Conservation (phyloP, 2,888 invertebrate species). For the Hirtodrosophila trivittata region DNA sequence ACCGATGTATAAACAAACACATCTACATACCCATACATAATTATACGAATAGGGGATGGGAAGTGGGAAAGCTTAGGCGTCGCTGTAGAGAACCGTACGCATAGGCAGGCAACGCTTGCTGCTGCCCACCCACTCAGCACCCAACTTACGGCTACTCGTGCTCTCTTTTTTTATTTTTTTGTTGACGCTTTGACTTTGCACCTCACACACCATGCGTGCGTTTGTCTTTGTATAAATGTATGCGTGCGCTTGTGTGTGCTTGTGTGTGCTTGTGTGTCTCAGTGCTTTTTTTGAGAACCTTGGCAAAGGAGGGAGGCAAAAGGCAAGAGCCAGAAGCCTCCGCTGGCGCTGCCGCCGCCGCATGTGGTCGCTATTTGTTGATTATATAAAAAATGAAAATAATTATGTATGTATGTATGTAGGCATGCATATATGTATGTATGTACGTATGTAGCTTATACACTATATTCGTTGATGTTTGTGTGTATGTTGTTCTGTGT, state of each 20-base stretch:
- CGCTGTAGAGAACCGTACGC: slow-evolving; percentile 17
- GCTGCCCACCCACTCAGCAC: slow-evolving; percentile 46
- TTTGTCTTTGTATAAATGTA: slow-evolving; percentile 7
- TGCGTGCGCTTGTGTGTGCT: slow-evolving; percentile 8
- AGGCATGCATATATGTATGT: slow-evolving; percentile 38
- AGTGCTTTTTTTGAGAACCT: slow-evolving; percentile 62
- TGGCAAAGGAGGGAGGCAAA: slow-evolving; percentile 42
- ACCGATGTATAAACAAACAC: background rate
- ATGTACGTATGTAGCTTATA: slow-evolving; percentile 19
- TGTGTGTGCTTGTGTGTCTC: slow-evolving; percentile 24
- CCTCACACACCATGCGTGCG: slow-evolving; percentile 38
- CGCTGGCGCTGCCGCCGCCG: slow-evolving; percentile 28
- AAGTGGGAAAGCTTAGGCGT: background rate
- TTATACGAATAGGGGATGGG: slow-evolving; percentile 2
- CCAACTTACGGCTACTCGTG: slow-evolving; percentile 16
- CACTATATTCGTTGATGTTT: background rate
- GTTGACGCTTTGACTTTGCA: slow-evolving; percentile 60
- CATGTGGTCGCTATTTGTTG: slow-evolving; percentile 71
- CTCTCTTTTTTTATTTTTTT: slow-evolving; percentile 16
- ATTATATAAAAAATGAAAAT: slow-evolving; percentile 72
- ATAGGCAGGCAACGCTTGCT: slow-evolving; percentile 15
- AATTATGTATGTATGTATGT: slow-evolving; percentile 45
- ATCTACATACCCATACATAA: slow-evolving; percentile 7
- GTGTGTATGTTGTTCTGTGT: background rate
- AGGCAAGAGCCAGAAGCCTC: slow-evolving; percentile 25